Percentiles rank a stretch among this genome's conserved stretches.
These are phyloP conservation scores for Lasioglossum albipes DNA, from an alignment of 1,140 invertebrate genomes.

Conservation along the genomic window DNA sequence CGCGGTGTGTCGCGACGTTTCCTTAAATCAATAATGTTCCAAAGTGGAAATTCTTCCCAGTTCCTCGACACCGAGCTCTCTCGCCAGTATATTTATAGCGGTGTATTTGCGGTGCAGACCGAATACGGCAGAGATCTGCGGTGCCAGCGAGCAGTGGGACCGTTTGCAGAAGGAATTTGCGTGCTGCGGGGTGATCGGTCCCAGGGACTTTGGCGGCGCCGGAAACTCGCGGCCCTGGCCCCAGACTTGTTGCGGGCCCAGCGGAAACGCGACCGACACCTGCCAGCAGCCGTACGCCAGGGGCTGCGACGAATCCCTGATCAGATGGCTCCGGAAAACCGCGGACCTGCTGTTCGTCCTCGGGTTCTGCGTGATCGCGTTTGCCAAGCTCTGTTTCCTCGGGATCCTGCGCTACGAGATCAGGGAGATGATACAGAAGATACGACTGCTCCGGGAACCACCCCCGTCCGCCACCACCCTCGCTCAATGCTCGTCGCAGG, in stretches of 20 bases:
- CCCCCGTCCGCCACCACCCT: slow-evolving; percentile 71
- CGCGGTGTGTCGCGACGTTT: neutral
- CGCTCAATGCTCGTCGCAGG: slow-evolving; percentile 71
- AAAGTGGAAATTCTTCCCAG: neutral
- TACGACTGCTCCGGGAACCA: slow-evolving; percentile 82
- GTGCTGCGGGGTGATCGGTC: slow-evolving; percentile 89
- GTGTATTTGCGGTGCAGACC: slow-evolving; percentile 71
- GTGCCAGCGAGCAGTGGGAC: slow-evolving; percentile 90
- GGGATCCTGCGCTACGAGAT: slow-evolving; percentile 92
- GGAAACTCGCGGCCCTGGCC: slow-evolving; percentile 67
- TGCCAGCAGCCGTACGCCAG: slow-evolving; percentile 72
- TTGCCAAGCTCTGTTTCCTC: slow-evolving; percentile 93
- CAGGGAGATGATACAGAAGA: slow-evolving; percentile 94
- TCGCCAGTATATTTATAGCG: neutral
- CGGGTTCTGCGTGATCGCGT: slow-evolving; percentile 94
- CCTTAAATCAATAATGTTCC: slow-evolving; percentile 14
- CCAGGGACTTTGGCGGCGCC: slow-evolving; percentile 82
- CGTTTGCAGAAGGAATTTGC: slow-evolving; percentile 86
- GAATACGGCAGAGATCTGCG: slow-evolving; percentile 87
- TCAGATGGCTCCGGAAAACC: slow-evolving; percentile 87
- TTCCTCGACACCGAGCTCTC: slow-evolving; percentile 14
- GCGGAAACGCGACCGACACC: slow-evolving; percentile 68
- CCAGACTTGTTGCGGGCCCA: slow-evolving; percentile 79
- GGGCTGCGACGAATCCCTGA: slow-evolving; percentile 86
- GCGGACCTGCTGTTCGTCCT: slow-evolving; percentile 91